phyloP scores from a whole-genome alignment of 2,113 vertebrate species.

The Peromyscus polionotus region DNA sequence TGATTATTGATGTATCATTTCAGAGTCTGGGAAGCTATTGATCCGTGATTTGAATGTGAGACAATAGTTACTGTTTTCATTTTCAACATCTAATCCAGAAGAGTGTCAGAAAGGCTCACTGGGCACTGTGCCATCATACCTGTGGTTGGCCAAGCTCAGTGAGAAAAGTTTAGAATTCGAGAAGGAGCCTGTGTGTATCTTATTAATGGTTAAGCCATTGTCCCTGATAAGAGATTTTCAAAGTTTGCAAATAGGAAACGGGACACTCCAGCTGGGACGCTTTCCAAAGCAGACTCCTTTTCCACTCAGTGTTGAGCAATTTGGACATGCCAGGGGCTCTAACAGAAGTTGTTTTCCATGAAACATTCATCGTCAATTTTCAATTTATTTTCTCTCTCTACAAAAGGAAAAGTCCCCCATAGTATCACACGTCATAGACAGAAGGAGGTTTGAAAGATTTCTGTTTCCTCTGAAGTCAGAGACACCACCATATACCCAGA shows the following conservation, averaged over 20 bases:
- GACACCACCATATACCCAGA: neutral
- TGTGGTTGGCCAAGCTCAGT: conserved; percentile 55
- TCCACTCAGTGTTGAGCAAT: conserved; percentile 52
- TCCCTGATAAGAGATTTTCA: conserved; percentile 71
- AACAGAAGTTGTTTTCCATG: conserved; percentile 27
- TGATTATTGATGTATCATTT: too few relatives aligned
- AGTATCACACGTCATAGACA: neutral
- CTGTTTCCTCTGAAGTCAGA: conserved; percentile 44
- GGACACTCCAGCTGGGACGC: conserved; percentile 20
- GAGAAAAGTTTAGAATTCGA: conserved; percentile 31
- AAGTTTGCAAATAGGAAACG: conserved; percentile 60
- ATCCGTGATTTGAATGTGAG: too few relatives aligned
- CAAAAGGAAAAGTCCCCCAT: conserved; percentile 34
- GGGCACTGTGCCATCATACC: conserved; percentile 44
- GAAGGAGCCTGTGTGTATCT: conserved; percentile 55
- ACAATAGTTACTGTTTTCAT: conserved; percentile 62
- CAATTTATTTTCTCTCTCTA: neutral
- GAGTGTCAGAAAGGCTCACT: neutral
- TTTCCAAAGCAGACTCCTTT: conserved; percentile 53
- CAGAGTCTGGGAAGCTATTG: too few relatives aligned
- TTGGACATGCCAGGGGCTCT: neutral
- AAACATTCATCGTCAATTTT: conserved; percentile 36
- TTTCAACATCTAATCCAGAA: conserved; percentile 31
- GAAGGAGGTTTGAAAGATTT: conserved; percentile 5
- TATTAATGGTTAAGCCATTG: conserved; percentile 79